Base-by-base conservation (phyloP, 2,797 vertebrate species). In the Clarias platycephalus region DNA sequence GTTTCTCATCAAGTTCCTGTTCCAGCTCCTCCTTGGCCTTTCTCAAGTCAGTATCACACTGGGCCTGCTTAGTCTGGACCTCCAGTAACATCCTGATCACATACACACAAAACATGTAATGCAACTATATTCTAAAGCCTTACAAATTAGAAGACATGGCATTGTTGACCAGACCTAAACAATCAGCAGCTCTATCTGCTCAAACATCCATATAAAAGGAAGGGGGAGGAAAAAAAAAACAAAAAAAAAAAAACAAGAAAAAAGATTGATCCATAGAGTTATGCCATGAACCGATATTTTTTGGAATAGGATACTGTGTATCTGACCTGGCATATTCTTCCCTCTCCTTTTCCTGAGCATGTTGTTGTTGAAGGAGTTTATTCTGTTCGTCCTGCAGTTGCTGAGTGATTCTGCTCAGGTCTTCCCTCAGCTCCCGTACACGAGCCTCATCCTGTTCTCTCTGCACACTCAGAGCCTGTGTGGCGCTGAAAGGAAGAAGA, bases 281-380 rank as follows among this genome's bases (percentile, higher is more conserved):
- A 4, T 28, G 12, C 10, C 10, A 4, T 63, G n/a, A 13, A 64
- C 62, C 28, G n/a, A 64, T 64, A 12, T 28, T 64, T 64, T 64
- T 26, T 26, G 28, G 12, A 26, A 9, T 28, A 26, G 3, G 1
- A 67, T 34, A 20, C 28, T 9, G 2, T 68, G 28, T 37, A 70
- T 53, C 82, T 70, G 92, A 98, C 98, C 95, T 95, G 81, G 93
- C 89, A 84, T 90, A 95, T 86, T 97, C 95, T 90, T 96, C 93
- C 71, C 89, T 92, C 62, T 91, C 90, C 88, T 94, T 92, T 3
- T 89, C 91, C 88, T 94, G 94, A 16, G 91, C 22, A 77, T 86
- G 84, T 84, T 89, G 87, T 13, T 37, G 31, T 1, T 86, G 88
- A 37, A 83, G 20, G 57, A 93, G 89, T 80, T 92, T 89, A 83